Evolutionary conservation across 2,113 vertebrate species (phyloP).

Genomic region (Hippocampus barbouri): DNA sequence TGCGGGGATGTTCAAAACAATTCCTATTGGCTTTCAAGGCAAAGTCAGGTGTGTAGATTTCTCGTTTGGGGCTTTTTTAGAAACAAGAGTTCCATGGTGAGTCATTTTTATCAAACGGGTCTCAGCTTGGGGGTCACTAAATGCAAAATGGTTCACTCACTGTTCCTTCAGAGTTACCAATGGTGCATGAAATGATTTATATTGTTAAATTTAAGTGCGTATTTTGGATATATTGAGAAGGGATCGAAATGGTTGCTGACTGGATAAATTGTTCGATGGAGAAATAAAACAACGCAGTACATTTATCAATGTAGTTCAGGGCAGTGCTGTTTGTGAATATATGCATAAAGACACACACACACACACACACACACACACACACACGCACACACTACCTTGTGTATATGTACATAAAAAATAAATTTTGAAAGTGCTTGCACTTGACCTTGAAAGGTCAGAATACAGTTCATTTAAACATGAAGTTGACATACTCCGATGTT

Average conservation of each 20-base stretch:
- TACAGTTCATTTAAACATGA: not conserved
- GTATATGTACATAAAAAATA: not conserved
- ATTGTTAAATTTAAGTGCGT: not conserved
- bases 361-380: no score
- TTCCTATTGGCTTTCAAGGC: slow-evolving; percentile 35
- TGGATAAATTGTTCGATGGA: not conserved
- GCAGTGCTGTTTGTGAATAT: not conserved
- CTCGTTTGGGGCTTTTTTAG: not conserved
- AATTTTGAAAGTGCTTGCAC: not conserved
- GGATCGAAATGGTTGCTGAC: not conserved
- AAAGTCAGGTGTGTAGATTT: slow-evolving; percentile 13
- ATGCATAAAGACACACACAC: no score
- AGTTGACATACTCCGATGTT: not conserved
- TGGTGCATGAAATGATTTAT: not conserved
- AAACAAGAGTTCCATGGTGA: not conserved
- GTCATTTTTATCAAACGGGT: not conserved
- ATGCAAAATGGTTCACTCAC: not conserved
- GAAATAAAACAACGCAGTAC: not conserved
- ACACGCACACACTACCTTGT: not conserved
- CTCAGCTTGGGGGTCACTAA: not conserved
- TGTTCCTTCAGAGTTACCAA: not conserved
- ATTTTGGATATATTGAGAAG: not conserved
- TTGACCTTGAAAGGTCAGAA: not conserved
- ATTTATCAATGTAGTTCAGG: not conserved
- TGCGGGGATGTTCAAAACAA: slow-evolving; percentile 52